These are phyloP conservation scores for Tachina grossa DNA, from an alignment of 2,888 invertebrate species.

Conservation along the genomic window DNA sequence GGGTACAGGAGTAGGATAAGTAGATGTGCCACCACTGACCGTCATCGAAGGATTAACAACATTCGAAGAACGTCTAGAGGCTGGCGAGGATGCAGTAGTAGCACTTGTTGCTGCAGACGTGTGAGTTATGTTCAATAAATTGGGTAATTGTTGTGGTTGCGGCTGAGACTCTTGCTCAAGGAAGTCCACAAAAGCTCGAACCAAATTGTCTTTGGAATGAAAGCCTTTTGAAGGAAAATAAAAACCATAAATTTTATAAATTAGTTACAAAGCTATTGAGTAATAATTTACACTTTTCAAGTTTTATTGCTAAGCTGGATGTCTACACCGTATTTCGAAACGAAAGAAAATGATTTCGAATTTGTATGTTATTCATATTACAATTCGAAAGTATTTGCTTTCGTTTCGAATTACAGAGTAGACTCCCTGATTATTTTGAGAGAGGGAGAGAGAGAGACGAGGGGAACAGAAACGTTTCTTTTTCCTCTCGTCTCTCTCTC, in stretches of 20 bases:
- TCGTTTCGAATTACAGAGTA: too few species aligned
- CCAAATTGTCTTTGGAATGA: slow-evolving; percentile 80
- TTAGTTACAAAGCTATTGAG: background rate
- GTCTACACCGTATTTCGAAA: too few species aligned
- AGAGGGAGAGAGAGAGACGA: too few species aligned
- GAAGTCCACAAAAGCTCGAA: slow-evolving; percentile 82
- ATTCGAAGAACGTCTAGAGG: slow-evolving; percentile 62
- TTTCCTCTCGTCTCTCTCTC: too few species aligned
- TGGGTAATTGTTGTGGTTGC: slow-evolving; percentile 77
- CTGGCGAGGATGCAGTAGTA: background rate
- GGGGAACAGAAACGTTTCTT: too few species aligned
- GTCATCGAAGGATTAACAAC: slow-evolving; percentile 40
- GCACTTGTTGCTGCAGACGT: slow-evolving; percentile 27
- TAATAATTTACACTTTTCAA: too few species aligned
- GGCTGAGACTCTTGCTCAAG: slow-evolving; percentile 83
- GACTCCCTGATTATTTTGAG: too few species aligned
- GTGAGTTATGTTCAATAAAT: slow-evolving; percentile 77
- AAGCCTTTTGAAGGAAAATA: slow-evolving; percentile 64
- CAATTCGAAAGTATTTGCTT: too few species aligned
- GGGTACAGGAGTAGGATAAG: slow-evolving; percentile 68
- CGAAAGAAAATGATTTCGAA: too few species aligned
- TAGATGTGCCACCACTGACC: slow-evolving; percentile 34
- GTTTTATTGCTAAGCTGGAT: too few species aligned
- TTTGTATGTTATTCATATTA: too few species aligned
- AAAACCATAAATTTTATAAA: background rate